Percentiles rank a stretch among this genome's conserved stretches.
Evolutionary conservation across 1,140 invertebrate genomes (phyloP).

Genomic region (Sitophilus oryzae): DNA sequence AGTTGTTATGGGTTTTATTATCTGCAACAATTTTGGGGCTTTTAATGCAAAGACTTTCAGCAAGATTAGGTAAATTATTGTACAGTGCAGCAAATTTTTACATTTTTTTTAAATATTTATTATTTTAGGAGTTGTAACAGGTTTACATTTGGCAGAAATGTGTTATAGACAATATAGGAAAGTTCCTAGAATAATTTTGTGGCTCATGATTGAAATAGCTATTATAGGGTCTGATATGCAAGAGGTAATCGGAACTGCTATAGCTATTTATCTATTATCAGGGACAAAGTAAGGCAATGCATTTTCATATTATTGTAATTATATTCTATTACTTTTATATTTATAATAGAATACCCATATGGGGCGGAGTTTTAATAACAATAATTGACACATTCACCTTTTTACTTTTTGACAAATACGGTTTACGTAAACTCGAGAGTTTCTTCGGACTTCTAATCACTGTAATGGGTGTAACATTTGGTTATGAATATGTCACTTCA

Average conservation of each 20-base stretch:
- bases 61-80: slow-evolving; percentile 63
- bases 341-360: slow-evolving; percentile 72
- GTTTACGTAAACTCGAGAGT: slow-evolving; percentile 80
- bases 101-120: not conserved
- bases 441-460: slow-evolving; percentile 83
- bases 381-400: slow-evolving; percentile 90
- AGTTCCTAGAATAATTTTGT: slow-evolving; percentile 72
- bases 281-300: slow-evolving; percentile 60
- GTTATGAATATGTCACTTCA: slow-evolving; percentile 78
- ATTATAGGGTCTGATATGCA: slow-evolving; percentile 95
- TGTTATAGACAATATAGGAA: slow-evolving; percentile 75
- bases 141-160: slow-evolving; percentile 78
- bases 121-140: slow-evolving; percentile 45
- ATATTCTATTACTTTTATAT: not conserved
- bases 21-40: slow-evolving; percentile 80
- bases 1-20: slow-evolving; percentile 82
- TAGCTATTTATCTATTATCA: slow-evolving; percentile 82
- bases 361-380: slow-evolving; percentile 83
- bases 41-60: slow-evolving; percentile 81
- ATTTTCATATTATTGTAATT: not conserved
- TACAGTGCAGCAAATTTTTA: not conserved
- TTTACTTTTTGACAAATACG: slow-evolving; percentile 86
- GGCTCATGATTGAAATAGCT: slow-evolving; percentile 93
- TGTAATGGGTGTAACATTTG: slow-evolving; percentile 85
- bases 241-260: slow-evolving; percentile 88